Evolutionary conservation across 92 coral and sea anemone genomes (phyloP), one percentile per base, ranked within the genome.

Genomic region (Parazoanthus swiftii): DNA sequence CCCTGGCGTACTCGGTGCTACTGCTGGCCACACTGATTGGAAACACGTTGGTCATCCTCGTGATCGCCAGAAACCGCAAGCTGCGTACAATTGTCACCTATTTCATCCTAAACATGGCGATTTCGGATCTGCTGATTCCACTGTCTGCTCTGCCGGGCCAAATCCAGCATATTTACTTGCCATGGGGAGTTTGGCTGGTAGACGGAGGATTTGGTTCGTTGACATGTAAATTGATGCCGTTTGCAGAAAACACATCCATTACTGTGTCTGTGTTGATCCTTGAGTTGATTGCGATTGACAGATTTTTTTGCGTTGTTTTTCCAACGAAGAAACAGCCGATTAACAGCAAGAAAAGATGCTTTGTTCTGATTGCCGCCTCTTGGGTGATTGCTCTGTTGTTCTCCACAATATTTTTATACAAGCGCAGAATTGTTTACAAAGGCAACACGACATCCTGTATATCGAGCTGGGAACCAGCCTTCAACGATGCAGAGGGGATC

Each of bases 101-200:
- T 48, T 68, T 82, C 6, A 82, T 82, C 15, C 33, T 82, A n/a
- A 82, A 82, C 77, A 82, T 82, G 86, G 86, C 86, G 36, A 42
- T 82, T 42, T 67, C 86, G 20, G 86, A 82, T 44, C 77, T 82
- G 42, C 77, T 82, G 6, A 48, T 46, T 2, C 86, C 86, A 33
- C 50, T 82, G 20, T 68, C 8, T 48, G 86, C 86, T 3, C 38
- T 38, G 72, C 86, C 86, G 3, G 76, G 75, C 18, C 86, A 71
- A 23, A 82, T 82, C 48, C 75, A 82, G 35, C 63, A 82, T 26
- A 43, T 82, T 43, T 82, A 59, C 86, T 43, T 82, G 42, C 86
- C 58, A 8, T 71, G 86, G 76, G 86, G 76, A 68, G 42, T 39
- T 14, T 82, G 86, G 86, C 86, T 82, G 10, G 63, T 82, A 8